Evolutionary conservation across 2,888 invertebrate species (phyloP).

Genomic region (Chromoteleia sp.): DNA sequence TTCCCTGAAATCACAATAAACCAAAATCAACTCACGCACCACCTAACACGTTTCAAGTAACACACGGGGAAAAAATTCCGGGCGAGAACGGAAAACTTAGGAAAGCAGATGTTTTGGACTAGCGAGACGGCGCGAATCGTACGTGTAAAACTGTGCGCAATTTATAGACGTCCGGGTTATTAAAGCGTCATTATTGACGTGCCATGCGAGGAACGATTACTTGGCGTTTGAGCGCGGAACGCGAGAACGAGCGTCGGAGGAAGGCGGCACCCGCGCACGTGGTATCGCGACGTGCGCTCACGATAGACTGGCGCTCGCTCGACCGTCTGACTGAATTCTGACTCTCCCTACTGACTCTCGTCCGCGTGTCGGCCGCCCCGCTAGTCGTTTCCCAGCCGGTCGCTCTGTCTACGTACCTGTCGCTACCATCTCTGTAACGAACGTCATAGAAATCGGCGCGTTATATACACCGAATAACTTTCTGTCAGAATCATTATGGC

Average conservation of each 20-base stretch:
- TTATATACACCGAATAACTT: not conserved
- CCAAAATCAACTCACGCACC: conserved; percentile 55
- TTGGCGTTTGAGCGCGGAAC: conserved; percentile 24
- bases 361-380: conserved; percentile 55
- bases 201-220: conserved; percentile 34
- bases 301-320: conserved; percentile 81
- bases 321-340: conserved; percentile 82
- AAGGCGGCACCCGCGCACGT: conserved; percentile 72
- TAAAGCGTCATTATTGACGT: conserved; percentile 61
- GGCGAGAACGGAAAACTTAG: not conserved
- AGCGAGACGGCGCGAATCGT: not conserved
- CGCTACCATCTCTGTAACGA: conserved; percentile 65
- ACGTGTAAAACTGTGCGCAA: conserved; percentile 19
- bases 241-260: conserved; percentile 28
- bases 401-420: conserved; percentile 64
- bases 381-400: conserved; percentile 67
- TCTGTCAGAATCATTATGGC: conserved; percentile 15
- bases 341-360: conserved; percentile 80
- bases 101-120: conserved; percentile 42
- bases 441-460: conserved; percentile 36
- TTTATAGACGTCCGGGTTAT: conserved; percentile 50
- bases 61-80: conserved; percentile 19
- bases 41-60: conserved; percentile 52
- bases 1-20: conserved; percentile 49
- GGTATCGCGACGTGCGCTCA: conserved; percentile 80